These are phyloP conservation scores for Aelia acuminata DNA, from an alignment of 2,888 invertebrate species.

Conservation along the genomic window DNA sequence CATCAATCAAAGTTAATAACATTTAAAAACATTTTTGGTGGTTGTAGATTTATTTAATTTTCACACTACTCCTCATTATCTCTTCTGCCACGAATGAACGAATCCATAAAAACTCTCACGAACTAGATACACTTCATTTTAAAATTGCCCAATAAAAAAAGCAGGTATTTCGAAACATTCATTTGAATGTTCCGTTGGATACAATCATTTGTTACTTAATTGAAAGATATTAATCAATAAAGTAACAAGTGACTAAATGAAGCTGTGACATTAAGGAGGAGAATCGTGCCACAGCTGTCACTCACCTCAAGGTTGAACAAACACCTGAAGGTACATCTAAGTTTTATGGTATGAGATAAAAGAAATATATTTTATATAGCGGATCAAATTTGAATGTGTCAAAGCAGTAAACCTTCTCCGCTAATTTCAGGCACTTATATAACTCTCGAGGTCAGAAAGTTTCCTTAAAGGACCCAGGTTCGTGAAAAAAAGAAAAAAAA, in stretches of 20 bases:
- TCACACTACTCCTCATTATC: too few relatives aligned
- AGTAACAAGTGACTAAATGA: neutral
- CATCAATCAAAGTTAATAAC: too few relatives aligned
- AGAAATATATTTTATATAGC: neutral
- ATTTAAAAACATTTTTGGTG: too few relatives aligned
- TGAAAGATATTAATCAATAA: neutral
- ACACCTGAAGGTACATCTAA: neutral
- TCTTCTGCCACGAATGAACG: too few relatives aligned
- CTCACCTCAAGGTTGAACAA: neutral
- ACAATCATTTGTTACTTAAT: neutral
- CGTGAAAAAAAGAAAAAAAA: constrained; percentile 6
- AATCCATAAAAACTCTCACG: too few relatives aligned
- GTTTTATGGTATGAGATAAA: neutral
- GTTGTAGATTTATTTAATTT: too few relatives aligned
- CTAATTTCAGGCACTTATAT: constrained; percentile 4
- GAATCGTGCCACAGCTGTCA: neutral
- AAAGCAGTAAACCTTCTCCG: neutral
- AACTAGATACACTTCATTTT: too few relatives aligned
- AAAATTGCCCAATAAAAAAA: too few relatives aligned
- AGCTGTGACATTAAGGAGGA: neutral
- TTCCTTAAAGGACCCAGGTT: neutral
- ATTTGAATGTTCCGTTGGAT: neutral
- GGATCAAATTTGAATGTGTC: constrained; percentile 22
- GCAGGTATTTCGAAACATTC: neutral
- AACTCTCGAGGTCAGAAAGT: neutral